Percentiles rank a stretch among this genome's conserved stretches.
Conservation (phyloP, 2,113 vertebrate genomes). For the Donacobius atricapilla region DNA sequence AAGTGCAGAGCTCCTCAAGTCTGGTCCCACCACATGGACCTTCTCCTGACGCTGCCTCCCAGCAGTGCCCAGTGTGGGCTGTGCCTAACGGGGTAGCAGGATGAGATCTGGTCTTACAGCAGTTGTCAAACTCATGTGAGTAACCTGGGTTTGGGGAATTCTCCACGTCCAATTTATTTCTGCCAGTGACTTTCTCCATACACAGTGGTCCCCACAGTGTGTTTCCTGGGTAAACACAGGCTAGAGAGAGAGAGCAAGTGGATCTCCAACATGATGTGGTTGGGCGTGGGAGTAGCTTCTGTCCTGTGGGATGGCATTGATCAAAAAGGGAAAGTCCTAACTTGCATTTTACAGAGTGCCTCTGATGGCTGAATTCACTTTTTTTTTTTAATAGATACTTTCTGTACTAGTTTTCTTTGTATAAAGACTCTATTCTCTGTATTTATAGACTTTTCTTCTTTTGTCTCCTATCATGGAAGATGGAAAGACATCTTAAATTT, state of each 20-base stretch:
- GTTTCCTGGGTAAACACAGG: neutral
- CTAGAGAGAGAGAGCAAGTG: neutral
- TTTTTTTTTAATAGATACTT: neutral
- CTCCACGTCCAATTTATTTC: neutral
- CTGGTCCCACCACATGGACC: neutral
- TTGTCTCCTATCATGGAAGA: neutral
- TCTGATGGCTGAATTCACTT: neutral
- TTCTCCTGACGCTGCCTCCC: neutral
- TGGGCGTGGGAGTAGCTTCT: neutral
- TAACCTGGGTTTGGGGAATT: neutral
- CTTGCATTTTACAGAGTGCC: neutral
- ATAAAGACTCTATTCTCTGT: neutral
- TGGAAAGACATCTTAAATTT: neutral
- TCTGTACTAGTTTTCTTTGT: neutral
- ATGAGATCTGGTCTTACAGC: neutral
- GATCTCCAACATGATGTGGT: fast-evolving
- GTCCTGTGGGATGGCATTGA: fast-evolving
- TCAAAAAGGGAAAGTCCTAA: neutral
- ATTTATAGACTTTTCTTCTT: neutral
- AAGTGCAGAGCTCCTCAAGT: neutral
- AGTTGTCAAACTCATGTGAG: neutral
- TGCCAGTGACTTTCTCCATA: neutral
- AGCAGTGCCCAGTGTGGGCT: fast-evolving
- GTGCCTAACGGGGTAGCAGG: neutral
- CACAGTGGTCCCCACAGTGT: fast-evolving